A percentile compares a stretch with the other conserved stretches of the same genome.
Evolutionary conservation across 2,113 vertebrate genomes (phyloP).

Genomic region (Chamaetylas fuelleborni): DNA sequence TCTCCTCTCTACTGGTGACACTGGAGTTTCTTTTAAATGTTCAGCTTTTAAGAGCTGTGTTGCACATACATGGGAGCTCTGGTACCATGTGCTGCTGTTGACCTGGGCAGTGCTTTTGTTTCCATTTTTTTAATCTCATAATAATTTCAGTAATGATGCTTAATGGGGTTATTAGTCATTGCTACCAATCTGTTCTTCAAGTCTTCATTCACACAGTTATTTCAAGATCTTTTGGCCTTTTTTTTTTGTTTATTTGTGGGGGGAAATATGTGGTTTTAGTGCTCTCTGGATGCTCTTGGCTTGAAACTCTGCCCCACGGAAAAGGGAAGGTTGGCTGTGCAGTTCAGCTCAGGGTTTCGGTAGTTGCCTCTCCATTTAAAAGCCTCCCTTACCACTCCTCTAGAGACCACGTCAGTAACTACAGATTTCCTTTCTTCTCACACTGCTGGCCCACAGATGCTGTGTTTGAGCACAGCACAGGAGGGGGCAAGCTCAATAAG

Average conservation of each 20-base stretch:
- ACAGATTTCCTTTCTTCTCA: not conserved
- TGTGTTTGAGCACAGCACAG: not conserved
- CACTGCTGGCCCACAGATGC: fast-evolving
- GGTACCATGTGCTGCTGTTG: not conserved
- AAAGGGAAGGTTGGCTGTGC: not conserved
- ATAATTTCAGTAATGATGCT: not conserved
- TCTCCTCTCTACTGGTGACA: not conserved
- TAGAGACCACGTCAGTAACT: not conserved
- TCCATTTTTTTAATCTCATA: not conserved
- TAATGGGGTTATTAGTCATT: not conserved
- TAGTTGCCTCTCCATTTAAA: not conserved
- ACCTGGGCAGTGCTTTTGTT: fast-evolving
- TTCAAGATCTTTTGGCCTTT: not conserved
- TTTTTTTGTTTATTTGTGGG: not conserved
- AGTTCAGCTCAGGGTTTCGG: fast-evolving
- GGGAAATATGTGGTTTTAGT: not conserved
- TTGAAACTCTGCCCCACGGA: not conserved
- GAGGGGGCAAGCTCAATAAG: not conserved
- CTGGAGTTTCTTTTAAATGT: not conserved
- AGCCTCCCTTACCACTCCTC: not conserved
- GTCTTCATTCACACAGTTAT: not conserved
- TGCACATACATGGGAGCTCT: fast-evolving
- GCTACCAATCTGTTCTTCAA: not conserved
- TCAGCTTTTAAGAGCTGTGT: not conserved
- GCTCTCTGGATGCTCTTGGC: not conserved